These are phyloP conservation scores for Coturnix japonica DNA, from an alignment of 2,113 vertebrate species.

Conservation along the genomic window DNA sequence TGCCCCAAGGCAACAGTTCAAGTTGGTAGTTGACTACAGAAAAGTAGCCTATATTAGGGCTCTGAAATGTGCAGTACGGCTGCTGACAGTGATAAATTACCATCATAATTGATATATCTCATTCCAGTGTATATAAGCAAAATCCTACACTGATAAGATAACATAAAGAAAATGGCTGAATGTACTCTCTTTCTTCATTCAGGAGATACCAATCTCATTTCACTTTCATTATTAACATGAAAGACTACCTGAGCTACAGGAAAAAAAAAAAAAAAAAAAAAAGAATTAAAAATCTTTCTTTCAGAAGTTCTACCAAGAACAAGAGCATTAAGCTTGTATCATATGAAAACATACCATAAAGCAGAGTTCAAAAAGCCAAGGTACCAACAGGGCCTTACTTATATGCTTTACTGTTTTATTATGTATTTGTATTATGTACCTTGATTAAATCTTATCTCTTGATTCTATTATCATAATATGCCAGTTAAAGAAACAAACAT, in stretches of 20 bases:
- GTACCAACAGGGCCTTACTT: slow-evolving; percentile 34
- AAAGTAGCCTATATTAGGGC: background rate
- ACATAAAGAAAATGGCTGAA: slow-evolving; percentile 35
- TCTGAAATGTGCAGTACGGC: background rate
- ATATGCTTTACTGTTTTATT: slow-evolving; percentile 43
- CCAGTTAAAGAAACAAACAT: slow-evolving; percentile 63
- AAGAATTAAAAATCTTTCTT: slow-evolving; percentile 21
- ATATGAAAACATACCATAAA: slow-evolving; percentile 2
- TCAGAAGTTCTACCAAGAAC: slow-evolving; percentile 49
- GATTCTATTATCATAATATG: slow-evolving; percentile 57
- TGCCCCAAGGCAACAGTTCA: background rate
- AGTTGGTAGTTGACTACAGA: background rate
- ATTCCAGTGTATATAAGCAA: slow-evolving; percentile 43
- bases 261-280: background rate
- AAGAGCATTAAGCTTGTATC: background rate
- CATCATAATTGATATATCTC: slow-evolving; percentile 27
- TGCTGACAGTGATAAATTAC: slow-evolving; percentile 38
- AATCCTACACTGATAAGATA: slow-evolving; percentile 52
- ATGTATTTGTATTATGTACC: slow-evolving; percentile 39
- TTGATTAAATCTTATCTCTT: slow-evolving; percentile 69
- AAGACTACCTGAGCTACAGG: slow-evolving; percentile 24
- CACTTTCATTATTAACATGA: slow-evolving; percentile 32
- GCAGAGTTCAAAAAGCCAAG: slow-evolving; percentile 28
- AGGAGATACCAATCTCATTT: slow-evolving; percentile 53
- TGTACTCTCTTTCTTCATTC: slow-evolving; percentile 14